Evolutionary conservation across 2,797 vertebrate genomes (phyloP).

Genomic region (Chelon auratus): DNA sequence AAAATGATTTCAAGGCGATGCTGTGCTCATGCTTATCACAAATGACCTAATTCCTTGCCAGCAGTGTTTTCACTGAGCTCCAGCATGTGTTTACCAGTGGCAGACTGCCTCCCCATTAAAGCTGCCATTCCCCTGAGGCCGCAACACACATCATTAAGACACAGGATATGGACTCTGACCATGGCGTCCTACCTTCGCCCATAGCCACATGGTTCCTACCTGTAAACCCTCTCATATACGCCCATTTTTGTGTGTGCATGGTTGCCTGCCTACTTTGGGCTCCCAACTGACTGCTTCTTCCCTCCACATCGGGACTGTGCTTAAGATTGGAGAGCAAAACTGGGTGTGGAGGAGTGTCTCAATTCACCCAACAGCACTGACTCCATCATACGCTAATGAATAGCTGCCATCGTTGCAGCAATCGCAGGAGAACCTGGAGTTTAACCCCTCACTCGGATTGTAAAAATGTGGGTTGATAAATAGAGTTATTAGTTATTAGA

Average conservation of each 20-base stretch:
- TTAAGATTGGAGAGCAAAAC: constrained; percentile 32
- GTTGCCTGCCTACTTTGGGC: constrained; percentile 55
- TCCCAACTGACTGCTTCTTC: constrained; percentile 19
- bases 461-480: constrained; percentile 17
- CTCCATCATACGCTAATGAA: constrained; percentile 53
- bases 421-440: constrained; percentile 30
- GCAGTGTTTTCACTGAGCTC: constrained; percentile 74
- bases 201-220: constrained; percentile 81
- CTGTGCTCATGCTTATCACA: constrained; percentile 75
- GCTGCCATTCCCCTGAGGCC: constrained; percentile 72
- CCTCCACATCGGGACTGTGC: constrained; percentile 53
- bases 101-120: constrained; percentile 80
- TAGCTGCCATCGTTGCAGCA: constrained; percentile 44
- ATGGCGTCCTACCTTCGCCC: constrained; percentile 72
- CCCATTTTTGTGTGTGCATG: constrained; percentile 62
- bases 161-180: constrained; percentile 82
- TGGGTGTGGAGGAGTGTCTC: constrained; percentile 19
- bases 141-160: constrained; percentile 77
- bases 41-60: constrained; percentile 76
- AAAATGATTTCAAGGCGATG: constrained; percentile 70
- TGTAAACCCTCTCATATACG: constrained; percentile 72
- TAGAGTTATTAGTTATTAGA: not conserved
- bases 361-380: constrained; percentile 22
- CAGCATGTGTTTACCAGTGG: constrained; percentile 83
- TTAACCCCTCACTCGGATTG: constrained; percentile 30